Percentiles rank a stretch among this genome's conserved stretches.
These are phyloP conservation scores for Montipora sp. DNA, from an alignment of 64 coral and sea anemone species.

Conservation along the genomic window DNA sequence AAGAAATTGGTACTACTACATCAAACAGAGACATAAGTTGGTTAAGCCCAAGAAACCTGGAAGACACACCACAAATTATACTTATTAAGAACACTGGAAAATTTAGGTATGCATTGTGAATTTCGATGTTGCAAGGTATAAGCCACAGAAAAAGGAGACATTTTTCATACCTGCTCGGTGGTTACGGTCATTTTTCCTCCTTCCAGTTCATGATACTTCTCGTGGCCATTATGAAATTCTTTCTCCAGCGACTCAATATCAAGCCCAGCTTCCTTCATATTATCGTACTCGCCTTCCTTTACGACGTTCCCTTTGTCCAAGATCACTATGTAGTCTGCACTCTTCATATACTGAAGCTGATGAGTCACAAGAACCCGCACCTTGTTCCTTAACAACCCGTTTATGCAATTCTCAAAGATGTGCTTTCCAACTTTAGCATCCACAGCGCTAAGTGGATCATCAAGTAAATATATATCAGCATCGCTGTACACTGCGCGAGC, in stretches of 20 bases:
- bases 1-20: no score
- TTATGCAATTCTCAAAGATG: slow-evolving; percentile 93
- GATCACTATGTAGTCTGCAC: slow-evolving; percentile 86
- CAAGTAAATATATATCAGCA: slow-evolving; percentile 88
- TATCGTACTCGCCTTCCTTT: slow-evolving; percentile 75
- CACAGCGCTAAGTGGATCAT: slow-evolving; percentile 89
- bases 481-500: slow-evolving; percentile 95
- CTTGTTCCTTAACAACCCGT: slow-evolving; percentile 76
- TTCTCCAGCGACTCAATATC: slow-evolving; percentile 87
- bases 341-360: slow-evolving; percentile 94
- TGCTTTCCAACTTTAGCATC: slow-evolving; percentile 96
- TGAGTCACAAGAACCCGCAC: slow-evolving; percentile 87
- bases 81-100: no score
- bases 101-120: no score
- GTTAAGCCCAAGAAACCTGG: no score
- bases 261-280: slow-evolving; percentile 82
- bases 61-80: no score
- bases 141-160: no score
- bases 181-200: slow-evolving; percentile 56
- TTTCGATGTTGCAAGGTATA: no score
- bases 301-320: slow-evolving; percentile 78
- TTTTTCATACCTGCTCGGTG: slow-evolving; percentile 18
- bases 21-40: no score
- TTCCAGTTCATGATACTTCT: slow-evolving; percentile 86
- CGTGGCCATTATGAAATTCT: slow-evolving; percentile 68